Percentiles rank a stretch among this genome's conserved stretches.
Conservation (phyloP, 1,140 invertebrate species). For the Papilio helenus region DNA sequence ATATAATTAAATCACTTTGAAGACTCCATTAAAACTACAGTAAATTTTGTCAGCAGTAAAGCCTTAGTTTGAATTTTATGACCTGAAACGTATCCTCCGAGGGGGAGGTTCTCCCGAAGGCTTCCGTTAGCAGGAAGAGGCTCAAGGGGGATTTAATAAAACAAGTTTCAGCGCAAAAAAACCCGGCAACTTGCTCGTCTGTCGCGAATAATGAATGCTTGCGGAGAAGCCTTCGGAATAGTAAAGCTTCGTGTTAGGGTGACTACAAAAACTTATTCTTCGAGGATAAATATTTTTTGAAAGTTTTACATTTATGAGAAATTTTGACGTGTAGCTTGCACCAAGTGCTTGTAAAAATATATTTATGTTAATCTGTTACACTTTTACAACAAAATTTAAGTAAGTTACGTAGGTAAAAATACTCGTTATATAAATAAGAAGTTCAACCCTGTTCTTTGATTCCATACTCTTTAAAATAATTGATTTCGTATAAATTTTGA, state of each 20-base stretch:
- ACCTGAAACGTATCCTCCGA: not conserved
- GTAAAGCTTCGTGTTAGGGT: slow-evolving; percentile 8
- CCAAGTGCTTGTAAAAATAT: too few relatives aligned
- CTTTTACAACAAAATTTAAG: too few relatives aligned
- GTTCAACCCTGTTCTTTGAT: too few relatives aligned
- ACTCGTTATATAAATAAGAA: too few relatives aligned
- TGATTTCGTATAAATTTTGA: not conserved
- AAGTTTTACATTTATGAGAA: not conserved
- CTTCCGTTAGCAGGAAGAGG: not conserved
- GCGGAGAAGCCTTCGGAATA: slow-evolving; percentile 27
- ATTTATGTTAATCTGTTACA: too few relatives aligned
- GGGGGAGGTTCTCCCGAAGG: not conserved
- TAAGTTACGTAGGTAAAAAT: too few relatives aligned
- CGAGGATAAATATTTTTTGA: not conserved
- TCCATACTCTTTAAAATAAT: not conserved
- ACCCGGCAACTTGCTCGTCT: slow-evolving; percentile 19
- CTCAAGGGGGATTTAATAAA: slow-evolving; percentile 32
- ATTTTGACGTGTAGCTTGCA: not conserved
- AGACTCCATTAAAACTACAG: not conserved
- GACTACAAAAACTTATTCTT: not conserved
- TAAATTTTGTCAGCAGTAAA: not conserved
- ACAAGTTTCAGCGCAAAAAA: slow-evolving; percentile 27
- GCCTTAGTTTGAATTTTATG: slow-evolving; percentile 7
- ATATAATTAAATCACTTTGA: not conserved
- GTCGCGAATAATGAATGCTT: slow-evolving; percentile 35